Evolutionary conservation across 2,113 vertebrate species (phyloP).

Genomic region (Perccottus glenii): DNA sequence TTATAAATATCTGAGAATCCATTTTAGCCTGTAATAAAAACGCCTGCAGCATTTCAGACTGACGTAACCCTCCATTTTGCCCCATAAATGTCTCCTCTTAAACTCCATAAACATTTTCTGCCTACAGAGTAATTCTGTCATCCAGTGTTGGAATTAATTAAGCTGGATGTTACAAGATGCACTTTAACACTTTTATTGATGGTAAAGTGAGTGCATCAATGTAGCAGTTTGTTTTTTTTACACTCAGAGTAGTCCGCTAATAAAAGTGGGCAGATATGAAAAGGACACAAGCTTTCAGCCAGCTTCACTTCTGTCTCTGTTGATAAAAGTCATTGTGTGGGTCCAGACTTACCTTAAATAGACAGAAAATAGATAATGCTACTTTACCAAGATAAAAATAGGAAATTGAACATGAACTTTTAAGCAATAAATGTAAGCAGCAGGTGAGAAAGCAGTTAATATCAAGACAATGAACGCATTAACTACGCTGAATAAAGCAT

Average conservation of each 20-base stretch:
- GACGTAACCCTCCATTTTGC: conserved; percentile 37
- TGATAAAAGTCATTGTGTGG: too few relatives aligned
- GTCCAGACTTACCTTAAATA: too few relatives aligned
- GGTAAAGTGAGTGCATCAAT: background rate
- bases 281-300: conserved; percentile 1
- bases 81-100: conserved; percentile 42
- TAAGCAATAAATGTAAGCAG: too few relatives aligned
- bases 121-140: conserved; percentile 39
- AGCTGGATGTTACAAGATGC: conserved; percentile 21
- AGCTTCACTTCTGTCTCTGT: conserved; percentile 10
- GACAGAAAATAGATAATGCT: too few relatives aligned
- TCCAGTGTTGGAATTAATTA: conserved; percentile 33
- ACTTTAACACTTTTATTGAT: conserved; percentile 15
- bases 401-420: too few relatives aligned
- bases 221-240: too few relatives aligned
- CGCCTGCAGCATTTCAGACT: conserved; percentile 30
- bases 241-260: background rate
- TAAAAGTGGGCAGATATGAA: background rate
- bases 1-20: conserved; percentile 70
- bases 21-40: conserved; percentile 63
- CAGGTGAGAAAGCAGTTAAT: too few relatives aligned
- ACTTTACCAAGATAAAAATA: too few relatives aligned
- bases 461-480: too few relatives aligned
- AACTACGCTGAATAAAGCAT: too few relatives aligned
- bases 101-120: conserved; percentile 37